Base-by-base conservation (phyloP, 2,113 vertebrate genomes). In the Cyanoderma ruficeps region DNA sequence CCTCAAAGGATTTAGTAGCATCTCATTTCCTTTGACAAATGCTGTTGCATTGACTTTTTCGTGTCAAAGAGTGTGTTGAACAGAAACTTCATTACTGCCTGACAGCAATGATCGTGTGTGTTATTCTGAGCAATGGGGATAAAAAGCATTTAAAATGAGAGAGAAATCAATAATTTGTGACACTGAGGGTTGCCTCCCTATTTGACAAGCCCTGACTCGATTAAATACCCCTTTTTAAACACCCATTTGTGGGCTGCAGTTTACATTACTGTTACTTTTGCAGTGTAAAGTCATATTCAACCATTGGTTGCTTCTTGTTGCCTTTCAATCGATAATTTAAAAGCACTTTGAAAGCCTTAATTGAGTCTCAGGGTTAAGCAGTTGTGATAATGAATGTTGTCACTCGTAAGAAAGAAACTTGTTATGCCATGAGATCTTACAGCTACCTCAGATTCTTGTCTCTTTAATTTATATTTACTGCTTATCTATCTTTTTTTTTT, bases 21-120 rank as follows among this genome's bases (percentile, higher is more conserved):
- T 71, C 65, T 86, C n/a, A 49, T 85, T 92, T 85, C 25, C n/a
- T 75, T 71, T 93, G 65, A 93, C 82, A 96, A 87, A 93, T 90
- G 60, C n/a, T 87, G 13, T 75, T 65, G n/a, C 67, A 53, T 44
- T 91, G 64, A 70, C 68, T 78, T 90, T 74, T 77, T 84, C 55
- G 15, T 92, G 75, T 85, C 76, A 92, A n/a, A 33, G 53, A 87
- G 2, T 57, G 33, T 83, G 56, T 69, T 75, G 61, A 92, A 87
- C 55, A 94, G 85, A 84, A 95, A 82, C 71, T 92, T 89, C 71
- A 64, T 92, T 91, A 84, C n/a, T 83, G 20, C 75, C 64, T 87
- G 84, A 87, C 89, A 94, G 49, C 78, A 77, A 24, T 67, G 49
- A 68, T 81, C 0, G 0, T 57, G 12, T 79, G 28, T 77, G 50